Conservation (phyloP, 2,888 invertebrate genomes). For the Andrena chrysosceles region DNA sequence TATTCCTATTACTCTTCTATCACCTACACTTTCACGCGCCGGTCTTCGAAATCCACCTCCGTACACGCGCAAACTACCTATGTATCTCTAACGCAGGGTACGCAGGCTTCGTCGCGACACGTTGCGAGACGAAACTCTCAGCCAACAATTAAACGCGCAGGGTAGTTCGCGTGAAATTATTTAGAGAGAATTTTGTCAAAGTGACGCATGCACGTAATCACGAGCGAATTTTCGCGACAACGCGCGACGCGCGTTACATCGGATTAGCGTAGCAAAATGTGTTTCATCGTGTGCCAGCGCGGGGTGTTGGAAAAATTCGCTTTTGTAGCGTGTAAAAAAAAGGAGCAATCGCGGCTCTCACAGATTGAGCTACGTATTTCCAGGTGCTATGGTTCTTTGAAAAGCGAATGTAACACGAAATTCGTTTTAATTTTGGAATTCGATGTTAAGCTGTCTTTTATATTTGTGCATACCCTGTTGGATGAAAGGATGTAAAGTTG, state of each 20-base stretch:
- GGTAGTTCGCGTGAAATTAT: slow-evolving; percentile 2
- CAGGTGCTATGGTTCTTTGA: no score
- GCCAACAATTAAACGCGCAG: slow-evolving; percentile 6
- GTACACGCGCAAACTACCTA: background rate
- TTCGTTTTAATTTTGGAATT: no score
- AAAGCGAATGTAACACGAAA: no score
- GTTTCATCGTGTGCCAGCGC: background rate
- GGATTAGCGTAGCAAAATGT: background rate
- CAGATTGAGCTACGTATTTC: no score
- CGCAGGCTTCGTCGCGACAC: background rate
- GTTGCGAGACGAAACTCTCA: slow-evolving; percentile 11
- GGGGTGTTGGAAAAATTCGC: no score
- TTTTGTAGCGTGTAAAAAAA: no score
- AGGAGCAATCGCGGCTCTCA: no score
- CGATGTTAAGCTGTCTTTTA: no score
- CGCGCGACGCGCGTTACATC: background rate
- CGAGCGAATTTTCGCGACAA: background rate
- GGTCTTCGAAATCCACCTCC: slow-evolving; percentile 14
- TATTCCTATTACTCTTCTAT: slow-evolving; percentile 77
- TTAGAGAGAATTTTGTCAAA: background rate
- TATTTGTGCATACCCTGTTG: no score
- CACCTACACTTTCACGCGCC: slow-evolving; percentile 51
- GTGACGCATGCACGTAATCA: slow-evolving; percentile 5
- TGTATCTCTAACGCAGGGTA: no score
- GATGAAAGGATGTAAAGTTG: no score